Conservation (phyloP, 2,888 invertebrate species). For the Dugesia japonica region DNA sequence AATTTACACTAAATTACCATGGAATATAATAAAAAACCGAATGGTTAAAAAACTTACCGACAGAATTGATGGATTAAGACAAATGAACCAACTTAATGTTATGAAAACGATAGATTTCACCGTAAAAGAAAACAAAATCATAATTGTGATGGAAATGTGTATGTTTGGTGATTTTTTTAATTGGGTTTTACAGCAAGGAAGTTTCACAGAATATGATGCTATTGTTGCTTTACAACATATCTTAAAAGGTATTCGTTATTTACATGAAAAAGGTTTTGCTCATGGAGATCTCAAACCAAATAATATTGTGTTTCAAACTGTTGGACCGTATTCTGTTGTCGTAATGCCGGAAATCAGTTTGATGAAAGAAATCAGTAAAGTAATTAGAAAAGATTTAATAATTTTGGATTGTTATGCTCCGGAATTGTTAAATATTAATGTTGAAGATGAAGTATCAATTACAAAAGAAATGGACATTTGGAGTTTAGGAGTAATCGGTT, state of each 20-base stretch:
- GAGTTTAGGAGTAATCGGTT: not conserved
- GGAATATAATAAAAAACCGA: not conserved
- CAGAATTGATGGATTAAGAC: not conserved
- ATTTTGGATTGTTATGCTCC: conserved; percentile 12
- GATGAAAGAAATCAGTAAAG: conserved; percentile 16
- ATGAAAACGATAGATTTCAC: not conserved
- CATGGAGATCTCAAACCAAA: conserved; percentile 7
- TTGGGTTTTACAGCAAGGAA: conserved; percentile 7
- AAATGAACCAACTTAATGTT: not conserved
- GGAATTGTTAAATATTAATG: conserved; percentile 6
- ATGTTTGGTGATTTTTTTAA: conserved; percentile 9
- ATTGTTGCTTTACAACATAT: not conserved
- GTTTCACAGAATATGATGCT: not conserved
- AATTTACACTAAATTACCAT: not conserved
- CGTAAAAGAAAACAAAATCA: not conserved
- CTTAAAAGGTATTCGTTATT: conserved; percentile 8
- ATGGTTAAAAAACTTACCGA: not conserved
- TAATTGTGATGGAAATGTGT: conserved; percentile 3
- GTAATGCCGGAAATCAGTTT: conserved; percentile 4
- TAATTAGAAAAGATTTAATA: conserved; percentile 1
- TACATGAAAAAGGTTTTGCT: not conserved
- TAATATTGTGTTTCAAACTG: not conserved
- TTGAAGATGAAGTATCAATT: not conserved
- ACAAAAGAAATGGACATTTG: conserved; percentile 14
- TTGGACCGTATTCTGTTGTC: conserved; percentile 12